Evolutionary conservation across 2,797 vertebrate genomes (phyloP), one percentile per base, ranked within the genome.

Genomic region (Anabas testudineus): DNA sequence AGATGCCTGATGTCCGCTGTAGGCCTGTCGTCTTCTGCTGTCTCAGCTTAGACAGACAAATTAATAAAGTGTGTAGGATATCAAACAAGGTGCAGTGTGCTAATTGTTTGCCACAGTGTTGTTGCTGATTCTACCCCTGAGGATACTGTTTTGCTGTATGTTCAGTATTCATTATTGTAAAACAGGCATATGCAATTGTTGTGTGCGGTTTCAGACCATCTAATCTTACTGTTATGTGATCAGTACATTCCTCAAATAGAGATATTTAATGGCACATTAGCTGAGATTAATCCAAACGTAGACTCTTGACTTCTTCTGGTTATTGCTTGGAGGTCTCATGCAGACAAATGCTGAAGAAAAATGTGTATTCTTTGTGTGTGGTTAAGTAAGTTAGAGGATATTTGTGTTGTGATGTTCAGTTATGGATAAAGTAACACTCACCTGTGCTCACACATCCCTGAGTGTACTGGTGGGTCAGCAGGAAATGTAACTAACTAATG

Each of bases 401-500:
- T 49, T n/a, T 28, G n/a, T 45, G 39, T 52, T 26, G 22, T 45
- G 30, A 32, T 32, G 36, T 32, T 34, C 1, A 47, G 19, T 47
- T 70, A 28, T 36, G 14, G 42, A 32, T 66, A 16, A 30, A 59
- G 15, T 24, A 36, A n/a, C 16, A 7, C 70, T 68, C 43, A 12
- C 18, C 49, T 13, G 32, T 2, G 47, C 45, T 42, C 43, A 30
- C 6, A 32, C 30, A 24, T 15, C 36, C 16, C 48, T 55, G n/a
- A 46, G 22, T 28, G 54, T 37, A 9, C 24, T 42, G 36, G 32
- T 41, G n/a, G 58, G 52, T 60, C 77, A 79, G 66, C 69, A 70
- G 39, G 42, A 72, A 64, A 9, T 32, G 65, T 19, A 59, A 41
- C 26, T 59, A 30, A 54, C 52, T 78, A 54, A 62, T 74, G 53